Conservation (phyloP, 1,140 invertebrate genomes). For the Megalopta genalis region DNA sequence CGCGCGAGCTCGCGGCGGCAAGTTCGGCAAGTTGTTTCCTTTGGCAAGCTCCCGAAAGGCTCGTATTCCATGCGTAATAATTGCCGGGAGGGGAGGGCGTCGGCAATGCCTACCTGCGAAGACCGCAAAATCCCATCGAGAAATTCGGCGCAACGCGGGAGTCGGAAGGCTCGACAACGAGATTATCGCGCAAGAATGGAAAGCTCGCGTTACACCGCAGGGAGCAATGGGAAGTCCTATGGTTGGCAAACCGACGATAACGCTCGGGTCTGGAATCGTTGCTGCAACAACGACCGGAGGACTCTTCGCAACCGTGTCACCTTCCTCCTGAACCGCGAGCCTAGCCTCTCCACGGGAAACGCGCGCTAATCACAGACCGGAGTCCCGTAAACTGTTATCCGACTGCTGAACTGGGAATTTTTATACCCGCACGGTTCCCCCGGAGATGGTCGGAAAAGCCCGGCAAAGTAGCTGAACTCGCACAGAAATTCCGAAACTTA, state of each 20-base stretch:
- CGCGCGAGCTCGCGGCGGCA: background rate
- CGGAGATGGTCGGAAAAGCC: too few relatives aligned
- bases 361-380: too few relatives aligned
- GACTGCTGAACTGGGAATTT: too few relatives aligned
- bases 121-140: constrained; percentile 7
- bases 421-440: too few relatives aligned
- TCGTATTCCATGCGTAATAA: constrained; percentile 21
- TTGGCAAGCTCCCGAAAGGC: background rate
- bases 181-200: constrained; percentile 40
- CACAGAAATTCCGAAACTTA: too few relatives aligned
- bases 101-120: background rate
- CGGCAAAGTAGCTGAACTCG: too few relatives aligned
- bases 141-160: constrained; percentile 23
- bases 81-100: background rate
- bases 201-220: constrained; percentile 35
- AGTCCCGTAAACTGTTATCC: too few relatives aligned
- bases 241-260: constrained; percentile 29
- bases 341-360: background rate
- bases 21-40: background rate
- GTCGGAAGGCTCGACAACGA: constrained; percentile 11
- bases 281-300: background rate
- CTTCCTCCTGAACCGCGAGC: background rate
- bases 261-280: constrained; percentile 16
- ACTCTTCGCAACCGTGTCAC: background rate
- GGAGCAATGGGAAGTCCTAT: constrained; percentile 19